Evolutionary conservation across 2,888 invertebrate species (phyloP).

Genomic region (Isoperla grammatica): DNA sequence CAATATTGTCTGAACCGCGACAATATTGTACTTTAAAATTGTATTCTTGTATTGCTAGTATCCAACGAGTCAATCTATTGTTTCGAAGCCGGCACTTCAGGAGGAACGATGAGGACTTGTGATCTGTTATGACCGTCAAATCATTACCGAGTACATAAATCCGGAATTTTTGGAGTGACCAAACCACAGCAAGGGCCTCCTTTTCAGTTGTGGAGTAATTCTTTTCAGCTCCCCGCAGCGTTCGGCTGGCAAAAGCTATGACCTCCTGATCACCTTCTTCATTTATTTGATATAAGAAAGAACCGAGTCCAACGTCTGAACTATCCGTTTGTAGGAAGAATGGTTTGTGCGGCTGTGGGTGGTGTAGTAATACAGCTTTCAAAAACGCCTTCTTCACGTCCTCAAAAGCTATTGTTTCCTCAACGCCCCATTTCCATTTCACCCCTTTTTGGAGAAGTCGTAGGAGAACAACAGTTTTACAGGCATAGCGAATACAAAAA

Average conservation of each 20-base stretch:
- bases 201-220: conserved; percentile 25
- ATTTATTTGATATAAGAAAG: not conserved
- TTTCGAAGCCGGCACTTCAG: too few species aligned
- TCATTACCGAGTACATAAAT: conserved; percentile 29
- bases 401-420: too few species aligned
- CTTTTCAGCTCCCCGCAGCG: conserved; percentile 31
- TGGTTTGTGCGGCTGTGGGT: too few species aligned
- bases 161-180: conserved; percentile 27
- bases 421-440: too few species aligned
- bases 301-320: too few species aligned
- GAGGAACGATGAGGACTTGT: conserved; percentile 23
- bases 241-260: conserved; percentile 36
- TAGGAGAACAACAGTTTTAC: too few species aligned
- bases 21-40: not conserved
- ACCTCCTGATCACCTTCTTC: conserved; percentile 15
- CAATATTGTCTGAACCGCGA: not conserved
- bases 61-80: not conserved
- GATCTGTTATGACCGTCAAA: conserved; percentile 30
- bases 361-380: too few species aligned
- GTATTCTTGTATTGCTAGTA: not conserved
- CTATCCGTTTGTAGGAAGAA: too few species aligned
- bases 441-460: too few species aligned
- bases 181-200: conserved; percentile 28
- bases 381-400: too few species aligned
- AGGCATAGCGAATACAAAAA: not conserved